Percentiles rank a stretch among this genome's conserved stretches.
Conservation (phyloP, 2,797 vertebrate species). For the Paramormyrops hopkinsi region DNA sequence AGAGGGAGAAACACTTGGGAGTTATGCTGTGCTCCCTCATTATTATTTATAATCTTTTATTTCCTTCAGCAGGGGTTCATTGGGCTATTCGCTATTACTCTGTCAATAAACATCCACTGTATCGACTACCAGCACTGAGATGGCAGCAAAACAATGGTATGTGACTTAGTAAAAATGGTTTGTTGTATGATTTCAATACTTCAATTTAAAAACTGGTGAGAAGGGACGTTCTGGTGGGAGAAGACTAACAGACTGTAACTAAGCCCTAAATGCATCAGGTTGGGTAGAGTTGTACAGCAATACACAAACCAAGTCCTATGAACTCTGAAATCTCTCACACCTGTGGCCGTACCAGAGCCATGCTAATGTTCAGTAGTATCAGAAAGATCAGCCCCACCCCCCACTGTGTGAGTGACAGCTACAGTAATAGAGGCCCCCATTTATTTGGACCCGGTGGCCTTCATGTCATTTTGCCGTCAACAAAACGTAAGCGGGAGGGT, state of each 20-base stretch:
- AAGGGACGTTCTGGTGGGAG: not conserved
- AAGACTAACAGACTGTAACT: not conserved
- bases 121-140: not conserved
- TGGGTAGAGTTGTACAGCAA: not conserved
- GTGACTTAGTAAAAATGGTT: not conserved
- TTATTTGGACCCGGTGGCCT: not conserved
- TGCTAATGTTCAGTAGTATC: not conserved
- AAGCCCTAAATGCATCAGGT: not conserved
- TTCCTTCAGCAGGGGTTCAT: not conserved
- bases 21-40: not conserved
- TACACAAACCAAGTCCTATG: not conserved
- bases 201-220: not conserved
- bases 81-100: not conserved
- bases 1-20: not conserved
- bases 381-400: not conserved
- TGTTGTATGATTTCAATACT: not conserved
- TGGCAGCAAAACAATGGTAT: not conserved
- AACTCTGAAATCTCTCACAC: not conserved
- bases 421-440: not conserved
- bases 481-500: not conserved
- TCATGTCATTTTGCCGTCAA: not conserved
- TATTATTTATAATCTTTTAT: not conserved
- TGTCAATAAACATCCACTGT: not conserved
- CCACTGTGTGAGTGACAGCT: not conserved
- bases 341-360: not conserved